Percentiles rank a stretch among this genome's conserved stretches.
phyloP scores from a whole-genome alignment of 2,113 vertebrate genomes.

The Egretta garzetta region DNA sequence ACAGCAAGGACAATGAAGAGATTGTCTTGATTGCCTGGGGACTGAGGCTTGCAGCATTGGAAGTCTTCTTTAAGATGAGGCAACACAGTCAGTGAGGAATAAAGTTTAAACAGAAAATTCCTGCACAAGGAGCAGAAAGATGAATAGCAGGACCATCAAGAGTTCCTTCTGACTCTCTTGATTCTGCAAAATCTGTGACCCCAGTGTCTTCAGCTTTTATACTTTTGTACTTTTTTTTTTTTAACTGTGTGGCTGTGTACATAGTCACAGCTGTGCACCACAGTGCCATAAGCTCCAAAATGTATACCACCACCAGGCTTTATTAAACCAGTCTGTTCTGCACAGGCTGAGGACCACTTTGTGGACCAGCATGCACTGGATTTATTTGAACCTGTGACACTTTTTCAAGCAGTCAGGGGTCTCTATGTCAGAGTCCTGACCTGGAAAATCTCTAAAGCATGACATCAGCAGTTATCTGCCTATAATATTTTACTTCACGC shows the following conservation, averaged over 20 bases:
- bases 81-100: rapidly evolving
- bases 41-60: background rate
- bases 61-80: background rate
- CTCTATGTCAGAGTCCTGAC: background rate
- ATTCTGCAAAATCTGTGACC: background rate
- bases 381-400: background rate
- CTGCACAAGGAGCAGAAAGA: background rate
- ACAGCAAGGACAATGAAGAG: background rate
- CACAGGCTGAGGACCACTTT: background rate
- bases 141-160: background rate
- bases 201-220: background rate
- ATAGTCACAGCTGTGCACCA: background rate
- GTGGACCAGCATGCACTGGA: background rate
- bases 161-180: background rate
- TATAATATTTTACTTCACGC: background rate
- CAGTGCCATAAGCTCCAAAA: background rate
- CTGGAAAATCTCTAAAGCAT: background rate
- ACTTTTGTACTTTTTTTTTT: background rate
- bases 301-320: background rate
- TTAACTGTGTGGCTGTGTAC: background rate
- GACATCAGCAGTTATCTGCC: background rate
- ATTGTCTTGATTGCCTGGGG: background rate
- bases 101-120: background rate
- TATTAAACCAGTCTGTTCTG: background rate
- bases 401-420: background rate